phyloP scores from a whole-genome alignment of 2,113 vertebrate species.

The Pituophis catenifer region DNA sequence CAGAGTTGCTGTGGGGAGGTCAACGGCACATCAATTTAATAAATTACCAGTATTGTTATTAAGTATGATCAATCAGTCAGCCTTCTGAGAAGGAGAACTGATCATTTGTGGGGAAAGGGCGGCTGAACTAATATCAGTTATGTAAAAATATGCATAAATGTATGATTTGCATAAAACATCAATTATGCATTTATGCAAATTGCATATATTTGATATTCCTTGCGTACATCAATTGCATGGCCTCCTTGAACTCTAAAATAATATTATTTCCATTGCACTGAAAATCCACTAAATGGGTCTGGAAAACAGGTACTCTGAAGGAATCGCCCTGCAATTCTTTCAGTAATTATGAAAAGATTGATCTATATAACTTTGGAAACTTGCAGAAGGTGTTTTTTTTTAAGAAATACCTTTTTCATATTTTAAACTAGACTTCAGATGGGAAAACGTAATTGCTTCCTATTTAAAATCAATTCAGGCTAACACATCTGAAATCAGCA shows the following conservation, averaged over 20 bases:
- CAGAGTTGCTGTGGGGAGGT: too few species aligned
- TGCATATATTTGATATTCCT: neutral
- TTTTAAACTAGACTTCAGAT: too few species aligned
- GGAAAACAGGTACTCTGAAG: neutral
- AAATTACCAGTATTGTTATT: neutral
- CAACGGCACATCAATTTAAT: too few species aligned
- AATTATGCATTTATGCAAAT: neutral
- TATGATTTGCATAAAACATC: neutral
- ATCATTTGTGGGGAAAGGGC: neutral
- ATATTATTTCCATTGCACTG: neutral
- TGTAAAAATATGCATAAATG: neutral
- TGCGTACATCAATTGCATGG: neutral
- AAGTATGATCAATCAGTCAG: neutral
- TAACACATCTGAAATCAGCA: too few species aligned
- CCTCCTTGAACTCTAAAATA: neutral
- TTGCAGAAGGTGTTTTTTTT: too few species aligned
- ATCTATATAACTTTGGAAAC: neutral
- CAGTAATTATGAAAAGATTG: neutral
- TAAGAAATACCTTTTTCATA: too few species aligned
- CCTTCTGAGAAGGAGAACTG: neutral
- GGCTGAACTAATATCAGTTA: neutral
- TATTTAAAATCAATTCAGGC: neutral
- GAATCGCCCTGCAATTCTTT: neutral
- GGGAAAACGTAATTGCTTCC: neutral
- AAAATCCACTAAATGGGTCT: neutral